These are phyloP conservation scores for Eustalomyia histrio DNA, from an alignment of 2,888 invertebrate genomes.

Conservation along the genomic window DNA sequence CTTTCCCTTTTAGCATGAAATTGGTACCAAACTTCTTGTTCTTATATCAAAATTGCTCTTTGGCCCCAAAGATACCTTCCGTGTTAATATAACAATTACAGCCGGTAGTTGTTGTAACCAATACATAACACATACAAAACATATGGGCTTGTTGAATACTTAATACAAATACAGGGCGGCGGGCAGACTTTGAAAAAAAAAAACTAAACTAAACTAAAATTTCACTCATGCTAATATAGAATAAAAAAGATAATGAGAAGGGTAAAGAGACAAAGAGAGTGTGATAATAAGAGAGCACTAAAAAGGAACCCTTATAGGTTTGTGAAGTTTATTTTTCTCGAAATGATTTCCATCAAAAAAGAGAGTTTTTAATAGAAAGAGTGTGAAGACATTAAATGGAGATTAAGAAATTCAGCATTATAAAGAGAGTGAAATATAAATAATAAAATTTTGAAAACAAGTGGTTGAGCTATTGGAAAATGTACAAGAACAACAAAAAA, in stretches of 20 bases:
- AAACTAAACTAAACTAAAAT: background rate
- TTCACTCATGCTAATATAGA: background rate
- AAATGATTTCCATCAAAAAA: too few relatives aligned
- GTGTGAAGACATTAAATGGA: background rate
- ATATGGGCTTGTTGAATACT: constrained; percentile 62
- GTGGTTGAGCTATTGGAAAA: constrained; percentile 73
- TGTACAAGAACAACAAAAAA: too few relatives aligned
- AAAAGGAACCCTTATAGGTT: background rate
- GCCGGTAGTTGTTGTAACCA: constrained; percentile 26
- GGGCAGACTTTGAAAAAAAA: constrained; percentile 19
- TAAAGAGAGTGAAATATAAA: background rate
- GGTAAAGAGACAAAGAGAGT: background rate
- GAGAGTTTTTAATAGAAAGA: constrained; percentile 1
- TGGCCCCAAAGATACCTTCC: too few relatives aligned
- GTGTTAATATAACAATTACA: constrained; percentile 18
- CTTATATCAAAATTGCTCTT: too few relatives aligned
- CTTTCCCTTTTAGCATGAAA: too few relatives aligned
- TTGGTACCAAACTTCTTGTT: too few relatives aligned
- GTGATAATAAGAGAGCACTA: background rate
- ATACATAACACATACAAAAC: constrained; percentile 28
- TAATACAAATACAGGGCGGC: constrained; percentile 31
- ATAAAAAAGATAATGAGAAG: background rate
- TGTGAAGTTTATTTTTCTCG: background rate
- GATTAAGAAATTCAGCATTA: background rate
- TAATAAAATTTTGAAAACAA: constrained; percentile 71